Base-by-base conservation (phyloP, 2,113 vertebrate species). In the Tragelaphus imberbis region DNA sequence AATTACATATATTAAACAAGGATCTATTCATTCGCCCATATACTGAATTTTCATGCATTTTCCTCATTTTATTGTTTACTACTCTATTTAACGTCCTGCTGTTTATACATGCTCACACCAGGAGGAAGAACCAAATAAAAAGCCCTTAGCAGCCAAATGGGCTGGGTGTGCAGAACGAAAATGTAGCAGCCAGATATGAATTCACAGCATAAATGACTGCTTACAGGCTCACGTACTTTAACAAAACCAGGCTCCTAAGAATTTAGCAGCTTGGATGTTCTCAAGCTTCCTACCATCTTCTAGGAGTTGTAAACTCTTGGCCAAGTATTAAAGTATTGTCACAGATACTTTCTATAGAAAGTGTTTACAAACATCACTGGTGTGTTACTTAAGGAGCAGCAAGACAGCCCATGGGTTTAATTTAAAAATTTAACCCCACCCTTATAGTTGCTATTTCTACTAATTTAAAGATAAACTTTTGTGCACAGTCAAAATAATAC, bases 91-190 rank as follows among this genome's bases (percentile, higher is more conserved):
- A 99, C 90, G 99, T 99, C 99, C 99, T 99, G 99, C 99, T 99
- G 99, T 99, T 99, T 99, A 98, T 99, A 99, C 99, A 99, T 99
- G 99, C 98, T 99, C 99, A 99, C 99, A 99, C 99, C 99, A 99
- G 99, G 98, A 98, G 95, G 97, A 84, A 97, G 71, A 97, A 53
- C 17, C 51, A 98, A 98, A 97, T 92, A 97, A 93, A 98, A 98
- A 97, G 94, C 98, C 95, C 98, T 96, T 98, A 98, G 97, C 93
- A 98, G 98, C 97, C 98, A 99, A 98, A 98, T 97, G 91, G 97
- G 92, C 98, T 97, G 98, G 98, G 53, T 98, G 98, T 98, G 98
- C 93, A 98, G 95, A 98, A 98, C 80, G 91, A 94, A 96, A 75
- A 98, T 98, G 84, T 0, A 98, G 98, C 98, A 99, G 98, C 98